Conservation (phyloP, 2,888 invertebrate genomes). For the Diaperis boleti region DNA sequence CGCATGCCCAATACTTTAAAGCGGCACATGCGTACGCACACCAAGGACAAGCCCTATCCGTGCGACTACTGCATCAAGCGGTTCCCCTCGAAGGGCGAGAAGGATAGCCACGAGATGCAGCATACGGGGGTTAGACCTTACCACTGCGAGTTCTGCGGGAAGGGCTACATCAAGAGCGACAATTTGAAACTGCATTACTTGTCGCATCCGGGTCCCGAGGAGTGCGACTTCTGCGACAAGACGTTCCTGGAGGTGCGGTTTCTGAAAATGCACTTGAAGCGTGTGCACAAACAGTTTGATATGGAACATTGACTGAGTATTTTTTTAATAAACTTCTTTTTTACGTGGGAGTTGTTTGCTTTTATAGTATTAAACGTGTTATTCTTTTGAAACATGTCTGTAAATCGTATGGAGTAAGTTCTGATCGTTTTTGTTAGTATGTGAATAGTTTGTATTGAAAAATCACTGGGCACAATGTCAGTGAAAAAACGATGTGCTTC, state of each 20-base stretch:
- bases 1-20: constrained; percentile 68
- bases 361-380: too few relatives aligned
- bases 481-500: too few relatives aligned
- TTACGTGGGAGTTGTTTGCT: too few relatives aligned
- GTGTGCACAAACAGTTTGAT: constrained; percentile 44
- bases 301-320: too few relatives aligned
- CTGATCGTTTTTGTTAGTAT: too few relatives aligned
- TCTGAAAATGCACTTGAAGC: constrained; percentile 52
- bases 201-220: constrained; percentile 64
- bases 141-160: constrained; percentile 66
- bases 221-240: constrained; percentile 51
- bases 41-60: constrained; percentile 82
- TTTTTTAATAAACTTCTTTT: too few relatives aligned
- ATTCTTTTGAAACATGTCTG: too few relatives aligned
- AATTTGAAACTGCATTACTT: constrained; percentile 67
- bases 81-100: constrained; percentile 78
- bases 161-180: constrained; percentile 63
- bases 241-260: constrained; percentile 50
- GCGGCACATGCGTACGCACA: constrained; percentile 83
- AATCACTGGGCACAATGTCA: too few relatives aligned
- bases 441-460: too few relatives aligned
- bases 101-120: constrained; percentile 52
- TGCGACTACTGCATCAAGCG: constrained; percentile 81
- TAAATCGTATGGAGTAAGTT: too few relatives aligned
- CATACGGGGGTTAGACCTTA: constrained; percentile 67